A percentile compares a stretch with the other conserved stretches of the same genome.
Evolutionary conservation across 1,140 invertebrate species (phyloP).

Genomic region (Caenorhabditis brenneri): DNA sequence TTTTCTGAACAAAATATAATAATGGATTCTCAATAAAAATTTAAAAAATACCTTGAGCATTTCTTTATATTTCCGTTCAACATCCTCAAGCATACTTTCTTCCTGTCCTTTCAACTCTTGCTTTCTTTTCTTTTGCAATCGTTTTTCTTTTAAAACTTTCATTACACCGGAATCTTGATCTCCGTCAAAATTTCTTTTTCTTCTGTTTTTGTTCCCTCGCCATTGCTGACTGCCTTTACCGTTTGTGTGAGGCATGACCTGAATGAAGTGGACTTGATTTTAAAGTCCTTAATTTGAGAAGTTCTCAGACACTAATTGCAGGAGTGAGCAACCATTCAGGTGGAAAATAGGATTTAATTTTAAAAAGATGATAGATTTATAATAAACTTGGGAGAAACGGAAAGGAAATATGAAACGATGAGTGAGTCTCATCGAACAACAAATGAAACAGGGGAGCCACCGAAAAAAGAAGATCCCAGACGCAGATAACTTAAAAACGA

Average conservation of each 20-base stretch:
- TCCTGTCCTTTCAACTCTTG: constrained; percentile 16
- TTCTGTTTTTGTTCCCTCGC: not conserved
- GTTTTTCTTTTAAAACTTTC: constrained; percentile 2
- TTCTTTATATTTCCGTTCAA: constrained; percentile 43
- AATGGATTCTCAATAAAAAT: constrained; percentile 9
- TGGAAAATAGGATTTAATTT: no score
- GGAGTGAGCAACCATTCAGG: no score
- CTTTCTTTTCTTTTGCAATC: constrained; percentile 5
- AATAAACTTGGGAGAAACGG: not conserved
- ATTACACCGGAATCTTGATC: not conserved
- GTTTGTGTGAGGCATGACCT: constrained; percentile 15
- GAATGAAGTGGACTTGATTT: not conserved
- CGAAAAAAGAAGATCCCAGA: not conserved
- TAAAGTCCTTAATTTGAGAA: no score
- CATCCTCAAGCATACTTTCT: constrained; percentile 36
- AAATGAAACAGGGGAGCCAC: not conserved
- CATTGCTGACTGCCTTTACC: not conserved
- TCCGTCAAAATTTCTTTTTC: not conserved
- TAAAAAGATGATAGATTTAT: no score
- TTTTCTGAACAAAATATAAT: constrained; percentile 32
- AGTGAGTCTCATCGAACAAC: not conserved
- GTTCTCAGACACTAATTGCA: no score
- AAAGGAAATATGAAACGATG: not conserved
- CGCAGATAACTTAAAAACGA: not conserved
- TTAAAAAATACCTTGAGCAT: constrained; percentile 19